Evolutionary conservation across 2,797 vertebrate genomes (phyloP).

Genomic region (Enteromius afrohamiltoni): DNA sequence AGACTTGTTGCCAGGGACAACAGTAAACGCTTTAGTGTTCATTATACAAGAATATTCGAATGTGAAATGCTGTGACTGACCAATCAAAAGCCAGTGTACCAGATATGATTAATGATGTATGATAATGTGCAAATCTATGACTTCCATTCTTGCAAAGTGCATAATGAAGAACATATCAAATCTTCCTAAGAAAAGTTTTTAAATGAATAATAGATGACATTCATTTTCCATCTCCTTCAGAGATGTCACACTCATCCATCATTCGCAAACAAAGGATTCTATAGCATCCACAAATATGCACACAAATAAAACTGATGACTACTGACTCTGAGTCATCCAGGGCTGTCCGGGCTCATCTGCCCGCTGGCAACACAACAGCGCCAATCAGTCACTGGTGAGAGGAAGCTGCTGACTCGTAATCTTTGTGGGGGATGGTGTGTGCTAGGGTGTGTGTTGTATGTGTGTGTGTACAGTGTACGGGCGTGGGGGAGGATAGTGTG

Average conservation of each 20-base stretch:
- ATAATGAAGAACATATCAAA: not conserved
- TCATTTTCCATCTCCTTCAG: not conserved
- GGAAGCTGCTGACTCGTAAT: slow-evolving; percentile 77
- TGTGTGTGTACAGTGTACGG: slow-evolving; percentile 41
- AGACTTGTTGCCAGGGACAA: not conserved
- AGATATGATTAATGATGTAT: not conserved
- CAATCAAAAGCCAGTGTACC: not conserved
- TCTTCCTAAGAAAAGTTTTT: not conserved
- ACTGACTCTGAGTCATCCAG: slow-evolving; percentile 43
- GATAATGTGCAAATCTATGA: not conserved
- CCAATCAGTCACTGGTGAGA: slow-evolving; percentile 71
- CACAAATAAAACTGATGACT: slow-evolving; percentile 50
- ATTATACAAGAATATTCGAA: not conserved
- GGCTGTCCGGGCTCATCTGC: slow-evolving; percentile 43
- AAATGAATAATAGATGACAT: slow-evolving; percentile 13
- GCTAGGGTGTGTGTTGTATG: slow-evolving; percentile 5
- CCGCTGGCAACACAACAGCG: slow-evolving; percentile 59
- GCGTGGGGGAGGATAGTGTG: slow-evolving; percentile 39
- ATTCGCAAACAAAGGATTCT: slow-evolving; percentile 10
- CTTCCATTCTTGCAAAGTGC: not conserved
- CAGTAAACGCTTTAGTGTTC: not conserved
- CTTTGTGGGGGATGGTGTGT: slow-evolving; percentile 64
- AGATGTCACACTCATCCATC: not conserved
- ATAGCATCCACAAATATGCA: slow-evolving; percentile 39
- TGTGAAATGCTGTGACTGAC: not conserved